These are phyloP conservation scores for Cylindroiulus punctatus DNA, from an alignment of 2,888 invertebrate genomes.

Conservation along the genomic window DNA sequence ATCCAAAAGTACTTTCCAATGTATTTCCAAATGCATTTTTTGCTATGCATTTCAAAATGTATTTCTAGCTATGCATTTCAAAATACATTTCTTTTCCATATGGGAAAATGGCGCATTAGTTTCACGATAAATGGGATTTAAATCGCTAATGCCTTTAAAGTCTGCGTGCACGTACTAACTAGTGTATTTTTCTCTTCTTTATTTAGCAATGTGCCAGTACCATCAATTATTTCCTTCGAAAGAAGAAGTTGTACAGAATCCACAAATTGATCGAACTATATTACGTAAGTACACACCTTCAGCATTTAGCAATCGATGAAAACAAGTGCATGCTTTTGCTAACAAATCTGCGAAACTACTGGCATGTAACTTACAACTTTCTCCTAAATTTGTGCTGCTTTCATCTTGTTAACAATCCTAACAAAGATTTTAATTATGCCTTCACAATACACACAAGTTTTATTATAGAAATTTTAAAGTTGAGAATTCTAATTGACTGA, in stretches of 20 bases:
- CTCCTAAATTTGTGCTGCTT: not conserved
- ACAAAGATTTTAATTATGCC: not conserved
- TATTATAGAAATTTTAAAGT: too few species aligned
- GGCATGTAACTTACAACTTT: not conserved
- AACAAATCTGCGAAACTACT: not conserved
- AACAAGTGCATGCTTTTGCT: slow-evolving; percentile 5
- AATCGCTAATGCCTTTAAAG: not conserved
- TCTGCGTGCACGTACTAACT: not conserved
- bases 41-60: too few species aligned
- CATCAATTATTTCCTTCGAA: slow-evolving; percentile 74
- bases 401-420: not conserved
- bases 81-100: too few species aligned
- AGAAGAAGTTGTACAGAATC: slow-evolving; percentile 69
- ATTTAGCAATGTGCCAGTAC: slow-evolving; percentile 71
- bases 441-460: too few species aligned
- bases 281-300: slow-evolving; percentile 68
- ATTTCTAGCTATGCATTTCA: too few species aligned
- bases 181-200: slow-evolving; percentile 38
- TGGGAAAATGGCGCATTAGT: not conserved
- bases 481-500: too few species aligned
- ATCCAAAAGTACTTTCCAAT: too few species aligned
- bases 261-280: slow-evolving; percentile 70
- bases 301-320: not conserved
- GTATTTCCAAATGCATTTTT: too few species aligned
- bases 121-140: not conserved